Conservation (phyloP, 1,140 invertebrate species). For the Drosophila paulistorum region DNA sequence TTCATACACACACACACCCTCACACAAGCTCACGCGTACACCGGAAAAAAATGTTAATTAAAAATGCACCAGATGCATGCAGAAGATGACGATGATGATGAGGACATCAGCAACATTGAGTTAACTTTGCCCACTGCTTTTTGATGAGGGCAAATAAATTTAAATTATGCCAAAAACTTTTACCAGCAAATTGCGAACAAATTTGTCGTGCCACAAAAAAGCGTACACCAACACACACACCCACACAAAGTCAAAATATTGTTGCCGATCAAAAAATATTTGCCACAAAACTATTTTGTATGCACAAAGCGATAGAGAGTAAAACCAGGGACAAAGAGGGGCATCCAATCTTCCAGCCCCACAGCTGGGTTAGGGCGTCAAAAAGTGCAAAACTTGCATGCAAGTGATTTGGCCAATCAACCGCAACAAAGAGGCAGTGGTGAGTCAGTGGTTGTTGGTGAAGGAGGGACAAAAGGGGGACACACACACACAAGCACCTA, state of each 20-base stretch:
- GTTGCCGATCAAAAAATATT: constrained; percentile 18
- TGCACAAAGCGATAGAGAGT: constrained; percentile 18
- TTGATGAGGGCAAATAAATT: constrained; percentile 16
- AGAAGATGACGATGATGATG: constrained; percentile 1
- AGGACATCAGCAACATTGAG: neutral
- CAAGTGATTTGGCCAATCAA: constrained; percentile 29
- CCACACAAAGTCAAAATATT: constrained; percentile 6
- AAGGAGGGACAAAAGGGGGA: neutral
- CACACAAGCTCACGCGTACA: neutral
- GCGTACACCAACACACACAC: neutral
- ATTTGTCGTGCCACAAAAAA: constrained; percentile 16
- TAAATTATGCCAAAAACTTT: constrained; percentile 18
- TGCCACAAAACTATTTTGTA: constrained; percentile 20
- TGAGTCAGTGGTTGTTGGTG: neutral
- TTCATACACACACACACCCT: neutral
- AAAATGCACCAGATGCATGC: constrained; percentile 16
- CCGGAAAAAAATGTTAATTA: constrained; percentile 28
- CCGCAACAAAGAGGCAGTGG: constrained; percentile 16
- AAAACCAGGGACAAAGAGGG: no score
- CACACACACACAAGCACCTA: no score
- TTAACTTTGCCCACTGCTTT: neutral
- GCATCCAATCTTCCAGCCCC: neutral
- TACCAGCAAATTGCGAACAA: constrained; percentile 5
- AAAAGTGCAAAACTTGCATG: constrained; percentile 16
- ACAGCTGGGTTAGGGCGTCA: neutral